Evolutionary conservation across 2,888 invertebrate genomes (phyloP).

Genomic region (Drosophila glabriapex): DNA sequence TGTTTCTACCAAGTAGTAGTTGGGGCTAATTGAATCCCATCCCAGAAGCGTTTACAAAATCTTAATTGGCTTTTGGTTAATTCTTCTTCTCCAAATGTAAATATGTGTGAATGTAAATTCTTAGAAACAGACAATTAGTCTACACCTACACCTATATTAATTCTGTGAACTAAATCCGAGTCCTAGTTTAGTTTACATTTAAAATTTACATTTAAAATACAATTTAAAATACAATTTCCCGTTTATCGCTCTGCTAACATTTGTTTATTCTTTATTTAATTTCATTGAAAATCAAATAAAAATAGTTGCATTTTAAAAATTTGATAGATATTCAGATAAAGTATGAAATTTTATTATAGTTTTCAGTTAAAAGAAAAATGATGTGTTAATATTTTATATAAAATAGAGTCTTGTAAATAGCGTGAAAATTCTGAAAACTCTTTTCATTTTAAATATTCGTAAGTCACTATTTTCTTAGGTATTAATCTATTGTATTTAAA

Average conservation of each 20-base stretch:
- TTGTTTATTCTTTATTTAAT: background rate
- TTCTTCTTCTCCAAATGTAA: background rate
- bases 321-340: background rate
- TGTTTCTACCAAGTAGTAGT: background rate
- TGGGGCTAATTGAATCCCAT: slow-evolving; percentile 16
- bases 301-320: background rate
- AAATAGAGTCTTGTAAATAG: background rate
- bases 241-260: background rate
- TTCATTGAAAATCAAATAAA: background rate
- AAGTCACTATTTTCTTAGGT: background rate
- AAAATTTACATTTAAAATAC: background rate
- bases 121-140: background rate
- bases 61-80: slow-evolving; percentile 9
- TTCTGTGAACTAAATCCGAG: background rate
- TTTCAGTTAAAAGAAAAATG: background rate
- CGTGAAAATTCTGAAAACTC: background rate
- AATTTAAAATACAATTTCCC: background rate
- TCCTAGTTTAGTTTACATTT: background rate
- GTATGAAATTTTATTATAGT: background rate
- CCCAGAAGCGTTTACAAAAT: slow-evolving; percentile 10
- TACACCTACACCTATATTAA: background rate
- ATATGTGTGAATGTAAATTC: background rate
- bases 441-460: background rate
- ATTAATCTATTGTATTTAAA: background rate
- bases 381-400: no score